phyloP scores from a whole-genome alignment of 2,797 vertebrate species.

The Agapornis canus region DNA sequence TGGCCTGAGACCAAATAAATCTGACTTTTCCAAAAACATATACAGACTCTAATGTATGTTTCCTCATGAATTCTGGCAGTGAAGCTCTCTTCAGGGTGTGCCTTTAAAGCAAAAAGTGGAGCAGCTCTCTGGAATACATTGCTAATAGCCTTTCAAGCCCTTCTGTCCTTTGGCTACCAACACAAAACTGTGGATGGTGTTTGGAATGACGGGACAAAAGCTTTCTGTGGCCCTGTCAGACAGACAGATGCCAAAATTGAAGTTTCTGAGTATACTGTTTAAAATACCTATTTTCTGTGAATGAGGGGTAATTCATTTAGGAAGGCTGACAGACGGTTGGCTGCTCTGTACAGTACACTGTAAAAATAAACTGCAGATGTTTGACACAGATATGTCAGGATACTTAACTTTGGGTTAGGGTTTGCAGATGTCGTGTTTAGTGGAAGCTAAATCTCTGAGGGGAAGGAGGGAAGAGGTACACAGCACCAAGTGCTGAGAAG shows the following conservation, averaged over 20 bases:
- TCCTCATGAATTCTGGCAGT: conserved; percentile 3
- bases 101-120: conserved; percentile 20
- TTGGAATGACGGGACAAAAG: neutral
- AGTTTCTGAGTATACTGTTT: neutral
- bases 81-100: neutral
- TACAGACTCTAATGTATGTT: conserved; percentile 17
- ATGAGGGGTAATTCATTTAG: neutral
- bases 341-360: neutral
- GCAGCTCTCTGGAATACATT: neutral
- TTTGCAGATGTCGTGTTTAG: conserved; percentile 19
- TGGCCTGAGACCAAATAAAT: conserved; percentile 31
- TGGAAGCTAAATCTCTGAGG: neutral
- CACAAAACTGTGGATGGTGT: neutral
- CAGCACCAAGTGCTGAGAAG: neutral
- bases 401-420: conserved; percentile 6
- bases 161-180: neutral
- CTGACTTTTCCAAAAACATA: conserved; percentile 21
- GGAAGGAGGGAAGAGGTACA: neutral
- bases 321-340: conserved; percentile 28
- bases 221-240: neutral
- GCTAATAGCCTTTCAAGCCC: neutral
- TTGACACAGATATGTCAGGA: conserved; percentile 31
- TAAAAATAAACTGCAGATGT: conserved; percentile 58
- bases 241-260: neutral
- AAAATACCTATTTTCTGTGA: conserved; percentile 21